phyloP scores from a whole-genome alignment of 2,888 invertebrate species.

The Steromphala cineraria region DNA sequence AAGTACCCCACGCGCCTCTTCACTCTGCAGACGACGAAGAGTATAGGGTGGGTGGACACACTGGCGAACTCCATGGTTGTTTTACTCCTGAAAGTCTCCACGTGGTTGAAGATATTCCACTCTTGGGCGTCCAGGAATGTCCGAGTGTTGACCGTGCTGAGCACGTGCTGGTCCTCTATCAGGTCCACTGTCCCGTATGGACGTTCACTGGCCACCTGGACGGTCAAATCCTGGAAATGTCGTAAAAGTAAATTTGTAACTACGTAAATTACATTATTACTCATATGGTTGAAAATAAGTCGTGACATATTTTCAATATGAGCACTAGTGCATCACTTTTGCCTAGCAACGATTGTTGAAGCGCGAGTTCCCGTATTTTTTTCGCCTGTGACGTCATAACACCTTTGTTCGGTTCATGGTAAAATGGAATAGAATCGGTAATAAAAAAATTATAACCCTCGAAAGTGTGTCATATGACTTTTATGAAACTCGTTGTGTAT shows the following conservation, averaged over 20 bases:
- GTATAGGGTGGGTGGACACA: conserved; percentile 59
- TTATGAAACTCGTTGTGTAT: no score
- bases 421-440: no score
- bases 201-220: conserved; percentile 53
- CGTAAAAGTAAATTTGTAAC: neutral
- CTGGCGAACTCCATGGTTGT: conserved; percentile 57
- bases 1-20: conserved; percentile 63
- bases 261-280: neutral
- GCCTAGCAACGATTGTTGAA: no score
- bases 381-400: no score
- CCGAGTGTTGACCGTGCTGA: conserved; percentile 55
- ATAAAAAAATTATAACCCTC: no score
- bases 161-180: conserved; percentile 52
- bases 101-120: conserved; percentile 61
- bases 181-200: conserved; percentile 49
- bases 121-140: conserved; percentile 61
- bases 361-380: no score
- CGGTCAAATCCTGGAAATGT: conserved; percentile 52
- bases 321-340: no score
- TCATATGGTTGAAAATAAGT: no score
- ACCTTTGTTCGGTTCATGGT: no score
- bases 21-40: conserved; percentile 56
- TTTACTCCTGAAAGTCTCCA: conserved; percentile 53
- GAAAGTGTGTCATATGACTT: no score
- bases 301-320: no score